Evolutionary conservation across 1,140 invertebrate genomes (phyloP).

Genomic region (Oreohelix idahoensis): DNA sequence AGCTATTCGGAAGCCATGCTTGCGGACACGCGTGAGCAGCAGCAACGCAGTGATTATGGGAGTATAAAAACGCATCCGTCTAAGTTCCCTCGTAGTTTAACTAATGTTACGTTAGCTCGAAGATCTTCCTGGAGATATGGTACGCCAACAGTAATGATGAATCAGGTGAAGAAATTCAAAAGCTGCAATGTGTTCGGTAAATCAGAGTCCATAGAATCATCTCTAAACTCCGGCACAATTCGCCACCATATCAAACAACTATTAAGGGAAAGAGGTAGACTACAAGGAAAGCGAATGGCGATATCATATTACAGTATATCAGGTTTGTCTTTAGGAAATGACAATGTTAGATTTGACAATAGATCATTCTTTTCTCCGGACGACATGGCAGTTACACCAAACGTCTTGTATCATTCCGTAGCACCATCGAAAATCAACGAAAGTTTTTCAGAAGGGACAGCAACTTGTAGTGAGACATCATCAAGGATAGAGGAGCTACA

Average conservation of each 20-base stretch:
- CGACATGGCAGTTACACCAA: background rate
- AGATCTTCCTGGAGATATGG: background rate
- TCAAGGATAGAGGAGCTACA: background rate
- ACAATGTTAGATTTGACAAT: background rate
- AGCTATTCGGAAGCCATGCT: constrained; percentile 81
- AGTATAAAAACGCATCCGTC: constrained; percentile 16
- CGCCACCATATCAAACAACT: constrained; percentile 27
- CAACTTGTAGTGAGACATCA: background rate
- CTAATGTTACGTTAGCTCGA: constrained; percentile 42
- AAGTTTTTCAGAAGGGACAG: background rate
- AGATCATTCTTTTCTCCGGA: background rate
- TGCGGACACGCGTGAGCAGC: constrained; percentile 74
- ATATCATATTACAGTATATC: background rate
- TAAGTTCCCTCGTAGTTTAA: constrained; percentile 47
- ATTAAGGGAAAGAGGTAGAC: constrained; percentile 10
- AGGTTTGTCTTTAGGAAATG: constrained; percentile 8
- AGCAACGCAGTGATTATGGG: constrained; percentile 23
- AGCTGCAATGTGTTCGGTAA: constrained; percentile 47
- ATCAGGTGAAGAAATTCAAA: constrained; percentile 41
- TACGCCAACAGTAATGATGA: constrained; percentile 42
- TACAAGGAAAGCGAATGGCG: background rate
- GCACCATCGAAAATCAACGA: background rate
- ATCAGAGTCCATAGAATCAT: background rate
- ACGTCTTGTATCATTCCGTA: background rate
- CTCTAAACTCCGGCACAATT: background rate